Conservation (phyloP, 2,113 vertebrate species). For the Coryphaenoides rupestris region DNA sequence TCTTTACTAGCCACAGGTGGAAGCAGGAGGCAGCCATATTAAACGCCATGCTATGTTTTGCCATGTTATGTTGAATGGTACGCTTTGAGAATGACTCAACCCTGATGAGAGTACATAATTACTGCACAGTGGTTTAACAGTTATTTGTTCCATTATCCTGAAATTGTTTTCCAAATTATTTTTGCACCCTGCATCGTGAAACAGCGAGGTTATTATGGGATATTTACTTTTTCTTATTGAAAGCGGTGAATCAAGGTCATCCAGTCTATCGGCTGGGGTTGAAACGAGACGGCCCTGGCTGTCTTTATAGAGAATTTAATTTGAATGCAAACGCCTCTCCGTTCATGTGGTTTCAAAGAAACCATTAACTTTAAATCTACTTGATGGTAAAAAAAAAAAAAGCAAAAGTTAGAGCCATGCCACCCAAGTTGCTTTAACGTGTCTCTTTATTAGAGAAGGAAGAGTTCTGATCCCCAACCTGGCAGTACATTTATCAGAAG, state of each 20-base stretch:
- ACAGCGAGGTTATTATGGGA: no score
- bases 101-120: not conserved
- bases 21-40: not conserved
- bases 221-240: no score
- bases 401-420: no score
- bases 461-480: slow-evolving; percentile 35
- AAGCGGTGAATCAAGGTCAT: not conserved
- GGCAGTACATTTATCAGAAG: slow-evolving; percentile 60
- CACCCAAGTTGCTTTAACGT: no score
- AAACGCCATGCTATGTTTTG: not conserved
- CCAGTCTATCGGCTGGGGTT: no score
- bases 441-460: not conserved
- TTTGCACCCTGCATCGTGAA: no score
- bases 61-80: not conserved
- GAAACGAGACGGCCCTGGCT: no score
- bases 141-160: not conserved
- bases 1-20: not conserved
- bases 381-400: no score
- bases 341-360: not conserved
- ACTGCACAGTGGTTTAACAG: not conserved
- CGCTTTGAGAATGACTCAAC: not conserved
- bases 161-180: not conserved
- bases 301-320: no score
- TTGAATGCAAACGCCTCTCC: no score
- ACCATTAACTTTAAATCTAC: not conserved